Evolutionary conservation across 2,113 vertebrate genomes (phyloP), one percentile per base, ranked within the genome.

Genomic region (Campylomormyrus tamandua): DNA sequence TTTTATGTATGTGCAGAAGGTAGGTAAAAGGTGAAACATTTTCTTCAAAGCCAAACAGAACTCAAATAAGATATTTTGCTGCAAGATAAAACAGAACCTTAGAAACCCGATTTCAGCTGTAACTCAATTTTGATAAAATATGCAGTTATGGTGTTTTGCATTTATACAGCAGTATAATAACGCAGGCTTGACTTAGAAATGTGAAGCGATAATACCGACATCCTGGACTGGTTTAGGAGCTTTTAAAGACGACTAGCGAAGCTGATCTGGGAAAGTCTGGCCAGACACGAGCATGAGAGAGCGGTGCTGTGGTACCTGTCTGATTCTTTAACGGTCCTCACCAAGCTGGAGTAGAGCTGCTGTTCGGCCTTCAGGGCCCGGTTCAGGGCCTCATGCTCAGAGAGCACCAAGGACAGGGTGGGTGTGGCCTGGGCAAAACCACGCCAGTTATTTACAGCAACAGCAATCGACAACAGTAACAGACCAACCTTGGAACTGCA

Each of bases 251-350:
- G 11, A 77, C 15, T 77, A 77, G 27, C 3, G 11, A 77, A 77
- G 1, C 3, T 80, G 39, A n/a, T 45, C 19, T 42, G 39, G 31
- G 15, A 17, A 77, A 39, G 70, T 17, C 42, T 24, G 17, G 80
- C 45, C 15, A 45, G 31, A 85, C 46, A 48, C 2, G 2, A 46
- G 48, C 13, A 6, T 31, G 84, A 31, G 10, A 31, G 7, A 53
- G 24, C 15, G 1, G 50, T 24, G n/a, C 5, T 2, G 5, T 90
- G 94, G 91, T 91, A 99, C 98, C 97, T 97, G 92, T 98, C 96
- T 0, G 96, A 95, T 89, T 98, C 96, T 92, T 96, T 97, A 62
- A 99, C 96, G 10, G 97, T 96, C 84, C 96, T 95, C 85, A 97
- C 95, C 58, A 99, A 94, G 0, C 93, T 96, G 35, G 96, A 94